Percentiles rank a stretch among this genome's conserved stretches.
Conservation (phyloP, 2,888 invertebrate species). For the Trypoxylon attenuatum region DNA sequence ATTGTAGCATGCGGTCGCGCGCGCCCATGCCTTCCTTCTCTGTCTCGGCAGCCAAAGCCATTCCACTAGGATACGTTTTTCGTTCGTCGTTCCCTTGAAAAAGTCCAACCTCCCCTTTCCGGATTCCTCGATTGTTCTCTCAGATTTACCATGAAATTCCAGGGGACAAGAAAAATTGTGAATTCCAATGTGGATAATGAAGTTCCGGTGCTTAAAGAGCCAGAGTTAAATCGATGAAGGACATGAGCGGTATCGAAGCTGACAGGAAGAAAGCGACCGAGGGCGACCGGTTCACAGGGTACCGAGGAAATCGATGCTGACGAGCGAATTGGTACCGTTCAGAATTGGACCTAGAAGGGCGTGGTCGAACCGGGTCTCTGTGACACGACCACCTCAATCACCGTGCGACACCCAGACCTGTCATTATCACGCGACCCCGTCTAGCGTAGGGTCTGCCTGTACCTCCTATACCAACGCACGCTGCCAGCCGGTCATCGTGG, state of each 20-base stretch:
- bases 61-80: conserved; percentile 14
- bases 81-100: no score
- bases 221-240: no score
- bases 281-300: conserved; percentile 18
- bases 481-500: conserved; percentile 10
- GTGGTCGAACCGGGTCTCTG: conserved; percentile 68
- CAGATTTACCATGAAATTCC: no score
- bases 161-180: no score
- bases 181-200: no score
- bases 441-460: conserved; percentile 54
- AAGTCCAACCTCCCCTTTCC: no score
- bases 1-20: conserved; percentile 44
- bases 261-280: conserved; percentile 1
- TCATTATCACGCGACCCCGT: conserved; percentile 73
- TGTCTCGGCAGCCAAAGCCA: conserved; percentile 14
- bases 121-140: no score
- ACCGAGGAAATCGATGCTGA: conserved; percentile 57
- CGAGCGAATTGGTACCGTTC: conserved; percentile 58
- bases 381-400: conserved; percentile 72
- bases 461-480: conserved; percentile 34
- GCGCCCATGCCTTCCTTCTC: conserved; percentile 39
- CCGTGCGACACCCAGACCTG: conserved; percentile 70
- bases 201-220: no score
- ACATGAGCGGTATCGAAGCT: no score
- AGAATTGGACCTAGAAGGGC: conserved; percentile 63